These are phyloP conservation scores for Rhaphigaster nebulosa DNA, from an alignment of 2,888 invertebrate genomes.

Conservation along the genomic window DNA sequence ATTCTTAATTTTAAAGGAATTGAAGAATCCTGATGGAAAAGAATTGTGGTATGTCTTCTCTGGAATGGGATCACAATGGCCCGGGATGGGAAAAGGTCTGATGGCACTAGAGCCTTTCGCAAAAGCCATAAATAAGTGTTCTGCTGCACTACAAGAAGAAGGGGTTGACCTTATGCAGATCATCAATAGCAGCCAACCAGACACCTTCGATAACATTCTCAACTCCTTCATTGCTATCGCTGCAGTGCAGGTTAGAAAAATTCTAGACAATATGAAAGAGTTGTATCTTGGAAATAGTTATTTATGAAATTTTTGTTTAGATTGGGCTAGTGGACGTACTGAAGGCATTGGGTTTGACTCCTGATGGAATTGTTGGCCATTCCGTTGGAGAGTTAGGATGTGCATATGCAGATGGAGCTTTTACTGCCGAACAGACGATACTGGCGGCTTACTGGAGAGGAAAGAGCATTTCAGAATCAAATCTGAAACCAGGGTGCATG, in stretches of 20 bases:
- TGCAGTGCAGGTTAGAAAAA: constrained; percentile 81
- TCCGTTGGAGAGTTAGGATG: constrained; percentile 77
- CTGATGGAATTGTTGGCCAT: constrained; percentile 97
- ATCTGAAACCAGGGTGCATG: constrained; percentile 84
- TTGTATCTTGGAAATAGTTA: neutral
- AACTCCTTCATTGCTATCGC: constrained; percentile 95
- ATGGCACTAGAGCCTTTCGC: constrained; percentile 87
- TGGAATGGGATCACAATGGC: constrained; percentile 99
- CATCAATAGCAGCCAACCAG: constrained; percentile 81
- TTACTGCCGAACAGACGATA: constrained; percentile 94
- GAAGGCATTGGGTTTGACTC: constrained; percentile 80
- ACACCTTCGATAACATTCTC: constrained; percentile 86
- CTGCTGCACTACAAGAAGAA: constrained; percentile 82
- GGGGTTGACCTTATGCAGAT: constrained; percentile 87
- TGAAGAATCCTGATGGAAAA: constrained; percentile 73
- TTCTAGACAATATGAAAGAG: neutral
- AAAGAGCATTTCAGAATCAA: constrained; percentile 83
- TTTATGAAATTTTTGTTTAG: constrained; percentile 1
- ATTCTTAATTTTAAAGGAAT: constrained; percentile 54
- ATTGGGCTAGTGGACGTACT: constrained; percentile 87
- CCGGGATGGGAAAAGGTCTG: constrained; percentile 92
- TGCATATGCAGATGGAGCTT: constrained; percentile 82
- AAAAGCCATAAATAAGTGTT: constrained; percentile 79
- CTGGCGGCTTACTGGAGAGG: constrained; percentile 96
- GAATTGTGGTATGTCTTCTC: constrained; percentile 96